Evolutionary conservation across 2,888 invertebrate genomes (phyloP), one percentile per base, ranked within the genome.

Genomic region (Lymantria dispar): DNA sequence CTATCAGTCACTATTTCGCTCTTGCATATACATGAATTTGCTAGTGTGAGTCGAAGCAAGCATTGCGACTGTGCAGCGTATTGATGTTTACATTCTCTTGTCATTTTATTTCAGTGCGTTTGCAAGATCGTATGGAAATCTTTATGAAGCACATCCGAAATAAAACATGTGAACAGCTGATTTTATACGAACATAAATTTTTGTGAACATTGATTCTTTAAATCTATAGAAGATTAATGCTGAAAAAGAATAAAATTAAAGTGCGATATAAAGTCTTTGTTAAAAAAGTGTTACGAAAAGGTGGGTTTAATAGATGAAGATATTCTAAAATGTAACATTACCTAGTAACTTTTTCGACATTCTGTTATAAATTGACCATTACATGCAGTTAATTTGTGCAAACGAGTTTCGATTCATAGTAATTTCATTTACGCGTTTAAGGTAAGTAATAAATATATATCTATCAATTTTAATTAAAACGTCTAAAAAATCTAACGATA

Each of bases 51-150:
- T 80, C 56, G 55, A 68, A 67, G 71, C 70, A 64, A 68, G 72
- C 73, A 59, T 58, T 75, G 68, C 79, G 79, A 61, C 78, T 80
- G 82, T 85, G 80, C 80, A 78, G 67, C 73, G 77, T 86, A 86
- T 85, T 83, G 83, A 87, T 86, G 87, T 89, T 87, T 88, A 88
- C 86, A 87, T 81, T 82, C 22, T 73, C 77, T 80, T 84, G 84
- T 83, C 83, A 84, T 79, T 83, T 75, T 74, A 72, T 85, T 89
- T 81, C 85, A 87, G 87, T 87, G 81, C 81, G 83, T 83, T 85
- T 80, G 71, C 74, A 78, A 70, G 76, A 78, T 73, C 74, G 79
- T 74, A 78, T 77, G 74, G 72, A 71, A 74, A 74, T 77, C 76
- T 73, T 52, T 71, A 60, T 61, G 55, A 76, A 76, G 68, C 78